These are phyloP conservation scores for Pachycephala philippinensis DNA, from an alignment of 2,113 vertebrate genomes.

Conservation along the genomic window DNA sequence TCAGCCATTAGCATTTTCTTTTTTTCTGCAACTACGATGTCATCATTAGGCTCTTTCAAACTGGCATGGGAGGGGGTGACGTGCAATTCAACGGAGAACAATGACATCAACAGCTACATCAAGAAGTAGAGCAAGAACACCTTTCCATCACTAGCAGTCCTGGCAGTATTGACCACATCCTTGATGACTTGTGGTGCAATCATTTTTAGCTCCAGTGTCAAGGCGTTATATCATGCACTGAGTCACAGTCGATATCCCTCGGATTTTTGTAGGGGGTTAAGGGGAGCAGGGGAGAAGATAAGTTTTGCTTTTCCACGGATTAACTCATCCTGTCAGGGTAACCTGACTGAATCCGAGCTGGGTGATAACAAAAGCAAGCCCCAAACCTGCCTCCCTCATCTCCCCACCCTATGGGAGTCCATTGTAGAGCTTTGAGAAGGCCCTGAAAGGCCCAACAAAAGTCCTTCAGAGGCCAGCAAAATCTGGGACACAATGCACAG, in stretches of 20 bases:
- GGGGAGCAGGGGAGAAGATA: not conserved
- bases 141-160: not conserved
- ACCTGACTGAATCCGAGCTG: not conserved
- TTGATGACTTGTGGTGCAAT: not conserved
- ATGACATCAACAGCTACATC: not conserved
- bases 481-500: not conserved
- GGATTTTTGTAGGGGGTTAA: not conserved
- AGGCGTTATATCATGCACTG: not conserved
- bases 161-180: not conserved
- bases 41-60: not conserved
- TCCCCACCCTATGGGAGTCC: not conserved
- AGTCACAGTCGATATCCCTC: not conserved
- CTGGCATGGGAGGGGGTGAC: not conserved
- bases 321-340: not conserved
- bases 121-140: not conserved
- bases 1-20: not conserved
- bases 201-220: not conserved
- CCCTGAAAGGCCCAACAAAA: not conserved
- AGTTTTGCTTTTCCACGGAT: not conserved
- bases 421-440: not conserved
- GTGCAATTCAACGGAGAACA: not conserved
- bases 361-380: not conserved
- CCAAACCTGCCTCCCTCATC: not conserved
- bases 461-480: not conserved
- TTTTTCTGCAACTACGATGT: not conserved